These are phyloP conservation scores for Ormia ochracea DNA, from an alignment of 2,888 invertebrate genomes.

Conservation along the genomic window DNA sequence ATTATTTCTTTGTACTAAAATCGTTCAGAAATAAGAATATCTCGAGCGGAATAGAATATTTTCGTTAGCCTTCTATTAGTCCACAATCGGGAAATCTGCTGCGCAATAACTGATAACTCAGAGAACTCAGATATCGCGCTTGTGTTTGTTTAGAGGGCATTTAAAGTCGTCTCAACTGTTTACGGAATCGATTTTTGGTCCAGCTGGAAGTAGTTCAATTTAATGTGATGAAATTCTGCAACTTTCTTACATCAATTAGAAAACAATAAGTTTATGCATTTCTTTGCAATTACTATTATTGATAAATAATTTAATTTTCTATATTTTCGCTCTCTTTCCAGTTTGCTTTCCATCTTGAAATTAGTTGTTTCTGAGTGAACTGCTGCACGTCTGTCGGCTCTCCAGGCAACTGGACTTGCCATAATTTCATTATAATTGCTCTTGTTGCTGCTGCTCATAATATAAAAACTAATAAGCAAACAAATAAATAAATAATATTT, in stretches of 20 bases:
- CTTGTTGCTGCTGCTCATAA: neutral
- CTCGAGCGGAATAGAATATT: no score
- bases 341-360: neutral
- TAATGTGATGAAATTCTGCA: slow-evolving; percentile 31
- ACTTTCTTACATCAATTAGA: slow-evolving; percentile 31
- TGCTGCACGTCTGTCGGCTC: neutral
- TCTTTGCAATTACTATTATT: no score
- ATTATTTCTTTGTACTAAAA: no score
- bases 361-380: slow-evolving; percentile 9
- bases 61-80: no score
- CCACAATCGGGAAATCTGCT: no score
- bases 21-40: no score
- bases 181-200: neutral
- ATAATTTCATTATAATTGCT: neutral
- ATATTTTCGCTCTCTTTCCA: slow-evolving; percentile 7
- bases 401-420: neutral
- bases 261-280: slow-evolving; percentile 2
- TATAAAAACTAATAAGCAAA: neutral
- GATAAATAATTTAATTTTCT: neutral
- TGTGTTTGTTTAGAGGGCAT: neutral
- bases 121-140: neutral
- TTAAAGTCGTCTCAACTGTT: neutral
- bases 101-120: no score
- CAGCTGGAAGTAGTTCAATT: neutral
- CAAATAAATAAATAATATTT: neutral